Base-by-base conservation (phyloP, 2,113 vertebrate species). In the Xiphophorus maculatus region DNA sequence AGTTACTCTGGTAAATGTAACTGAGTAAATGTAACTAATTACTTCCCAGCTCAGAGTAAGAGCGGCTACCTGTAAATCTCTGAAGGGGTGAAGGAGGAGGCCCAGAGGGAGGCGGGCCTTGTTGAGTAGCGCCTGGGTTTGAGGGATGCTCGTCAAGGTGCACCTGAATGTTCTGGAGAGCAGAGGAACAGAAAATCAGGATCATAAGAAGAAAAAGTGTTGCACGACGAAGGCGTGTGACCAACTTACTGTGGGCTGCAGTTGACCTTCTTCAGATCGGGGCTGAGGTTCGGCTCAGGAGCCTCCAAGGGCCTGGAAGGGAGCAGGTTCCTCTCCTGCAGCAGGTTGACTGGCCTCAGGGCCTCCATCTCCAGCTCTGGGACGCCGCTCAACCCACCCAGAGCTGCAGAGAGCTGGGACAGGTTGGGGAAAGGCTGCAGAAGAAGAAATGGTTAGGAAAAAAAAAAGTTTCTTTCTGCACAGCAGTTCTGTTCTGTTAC, bases 31-130 rank as follows among this genome's bases (percentile, higher is more conserved):
- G 35, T 37, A 37, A 37, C 35, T 37, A 37, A 37, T 37, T 37
- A 37, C 35, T 37, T 37, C 35, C 35, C 2, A 11, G 35, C 35
- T 37, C 35, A 12, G 35, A 58, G 51, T 0, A 58, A 58, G 5
- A 58, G 25, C 19, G 2, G 19, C 8, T 58, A 99, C 98, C 94
- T 96, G 96, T 69, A 99, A 81, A 91, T 99, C 97, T 94, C 97
- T 96, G 92, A 99, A 99, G 54, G 98, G 98, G 93, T 99, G 98
- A 17, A 99, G 93, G 61, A 99, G 89, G 73, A 99, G 93, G 66
- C 98, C 98, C 86, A 99, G 93, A 5, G 98, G 98, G 74, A 99
- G 97, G 11, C 98, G 94, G 72, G 98, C 98, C 95, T 98, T 99
- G 86, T 96, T 99, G 89, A 99, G 90, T 76, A 99, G 92, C 65